These are phyloP conservation scores for Drosophila willistoni DNA, from an alignment of 1,140 invertebrate genomes.

Conservation along the genomic window DNA sequence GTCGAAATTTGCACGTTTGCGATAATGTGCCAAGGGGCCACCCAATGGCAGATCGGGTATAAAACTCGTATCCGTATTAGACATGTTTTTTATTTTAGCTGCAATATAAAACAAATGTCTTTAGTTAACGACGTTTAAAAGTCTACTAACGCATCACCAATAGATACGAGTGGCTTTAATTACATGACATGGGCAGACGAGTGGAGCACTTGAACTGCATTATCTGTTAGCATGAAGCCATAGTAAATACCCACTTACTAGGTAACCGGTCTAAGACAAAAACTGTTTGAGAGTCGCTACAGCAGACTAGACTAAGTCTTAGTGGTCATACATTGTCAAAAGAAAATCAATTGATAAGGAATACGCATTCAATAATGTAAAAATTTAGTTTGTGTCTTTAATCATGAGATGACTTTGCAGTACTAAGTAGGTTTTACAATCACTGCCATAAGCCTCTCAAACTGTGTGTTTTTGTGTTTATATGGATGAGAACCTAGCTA, in stretches of 20 bases:
- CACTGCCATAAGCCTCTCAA: neutral
- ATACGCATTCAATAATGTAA: too few species aligned
- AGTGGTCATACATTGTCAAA: neutral
- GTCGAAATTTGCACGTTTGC: slow-evolving; percentile 89
- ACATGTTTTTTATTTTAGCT: slow-evolving; percentile 47
- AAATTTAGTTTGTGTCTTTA: too few species aligned
- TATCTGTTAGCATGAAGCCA: slow-evolving; percentile 39
- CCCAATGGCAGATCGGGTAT: slow-evolving; percentile 85
- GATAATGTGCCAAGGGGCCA: slow-evolving; percentile 89
- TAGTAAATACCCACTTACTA: slow-evolving; percentile 28
- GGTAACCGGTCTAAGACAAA: slow-evolving; percentile 16
- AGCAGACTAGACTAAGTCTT: neutral
- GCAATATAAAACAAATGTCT: neutral
- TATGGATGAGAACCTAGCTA: neutral
- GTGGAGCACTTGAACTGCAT: slow-evolving; percentile 35
- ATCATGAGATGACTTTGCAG: neutral
- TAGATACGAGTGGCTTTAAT: neutral
- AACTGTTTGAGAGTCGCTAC: neutral
- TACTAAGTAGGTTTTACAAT: neutral
- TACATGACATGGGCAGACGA: slow-evolving; percentile 13
- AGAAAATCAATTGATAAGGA: too few species aligned
- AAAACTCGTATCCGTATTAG: slow-evolving; percentile 81
- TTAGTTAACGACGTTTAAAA: slow-evolving; percentile 10
- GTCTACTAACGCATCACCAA: neutral
- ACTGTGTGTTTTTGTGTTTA: neutral